Evolutionary conservation across 2,888 invertebrate genomes (phyloP), one percentile per base, ranked within the genome.

Genomic region (Phymatocera aterrima): DNA sequence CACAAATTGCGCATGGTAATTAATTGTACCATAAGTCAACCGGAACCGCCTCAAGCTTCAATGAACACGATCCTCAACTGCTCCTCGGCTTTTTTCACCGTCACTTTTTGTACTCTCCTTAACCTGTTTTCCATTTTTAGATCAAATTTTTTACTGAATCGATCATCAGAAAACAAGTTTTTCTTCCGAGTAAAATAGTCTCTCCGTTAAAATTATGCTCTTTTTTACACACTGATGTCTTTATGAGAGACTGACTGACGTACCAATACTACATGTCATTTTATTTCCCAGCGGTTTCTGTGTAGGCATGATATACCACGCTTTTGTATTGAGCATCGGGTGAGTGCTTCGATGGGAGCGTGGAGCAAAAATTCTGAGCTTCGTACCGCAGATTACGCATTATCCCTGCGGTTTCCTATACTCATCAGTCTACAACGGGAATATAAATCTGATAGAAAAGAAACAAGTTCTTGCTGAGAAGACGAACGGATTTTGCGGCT

Each of bases 41-140:
- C 61, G 61, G 18, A 34, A 64, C 24, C 68, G 21, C 2, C 46
- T 4, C 43, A 68, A 46, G 43, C 68, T 68, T n/a, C 43, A 43
- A 21, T 46, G 15, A 68, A 68, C 40, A 68, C 28, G 46, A 68
- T 68, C 21, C 68, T 46, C 24, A 43, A 68, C 68, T n/a, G n/a
- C n/a, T 68, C n/a, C 46, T 18, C 46, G 24, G 15, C 68, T 43
- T 68, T 46, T 46, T 68, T 46, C 46, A 68, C 24, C 68, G 68
- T 46, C 46, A 68, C 3, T 3, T 0, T 68, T 68, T 68, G 43
- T 31, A 28, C 2, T 68, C 24, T n/a, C 12, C 10, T 10, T 10
- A 46, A 40, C 34, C 28, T 68, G 18, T 68, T 46, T 68, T 43
- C 18, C 68, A 68, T 68, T 68, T 40, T 28, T 1, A 40, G 46